These are phyloP conservation scores for Exephanes ischioxanthus DNA, from an alignment of 2,888 invertebrate genomes.

Conservation along the genomic window DNA sequence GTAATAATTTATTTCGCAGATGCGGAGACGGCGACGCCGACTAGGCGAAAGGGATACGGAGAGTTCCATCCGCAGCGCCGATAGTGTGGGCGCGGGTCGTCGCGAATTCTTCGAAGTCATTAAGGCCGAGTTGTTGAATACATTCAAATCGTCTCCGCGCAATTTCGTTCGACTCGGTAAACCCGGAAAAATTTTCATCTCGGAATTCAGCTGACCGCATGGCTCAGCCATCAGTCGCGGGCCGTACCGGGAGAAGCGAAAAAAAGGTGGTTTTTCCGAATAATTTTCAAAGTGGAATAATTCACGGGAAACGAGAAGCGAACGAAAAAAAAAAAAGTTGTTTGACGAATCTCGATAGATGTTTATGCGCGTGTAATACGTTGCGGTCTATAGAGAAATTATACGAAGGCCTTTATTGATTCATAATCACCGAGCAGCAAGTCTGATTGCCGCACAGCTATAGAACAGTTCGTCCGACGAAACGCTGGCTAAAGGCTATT, in stretches of 20 bases:
- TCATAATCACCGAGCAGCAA: conserved; percentile 55
- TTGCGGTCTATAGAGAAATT: background rate
- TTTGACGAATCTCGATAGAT: conserved; percentile 45
- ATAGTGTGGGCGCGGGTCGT: conserved; percentile 58
- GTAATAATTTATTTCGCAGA: background rate
- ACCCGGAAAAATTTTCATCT: background rate
- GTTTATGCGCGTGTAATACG: conserved; percentile 9
- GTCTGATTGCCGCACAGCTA: conserved; percentile 36
- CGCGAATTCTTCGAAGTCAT: conserved; percentile 74
- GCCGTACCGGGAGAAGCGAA: too few relatives aligned
- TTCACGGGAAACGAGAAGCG: background rate
- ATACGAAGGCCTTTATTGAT: conserved; percentile 54
- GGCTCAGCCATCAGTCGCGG: too few relatives aligned
- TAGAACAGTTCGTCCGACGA: conserved; percentile 2
- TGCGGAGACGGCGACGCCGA: background rate
- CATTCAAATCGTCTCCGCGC: conserved; percentile 6
- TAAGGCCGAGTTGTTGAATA: conserved; percentile 68
- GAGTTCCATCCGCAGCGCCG: conserved; percentile 21
- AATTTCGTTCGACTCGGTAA: too few relatives aligned
- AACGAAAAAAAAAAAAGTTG: conserved; percentile 33
- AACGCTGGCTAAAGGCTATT: background rate
- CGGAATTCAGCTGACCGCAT: background rate
- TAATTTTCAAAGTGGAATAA: conserved; percentile 26
- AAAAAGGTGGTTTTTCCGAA: conserved; percentile 22
- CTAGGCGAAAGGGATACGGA: conserved; percentile 20